These are phyloP conservation scores for Drosophila melanica DNA, from an alignment of 1,140 invertebrate genomes.

Conservation along the genomic window DNA sequence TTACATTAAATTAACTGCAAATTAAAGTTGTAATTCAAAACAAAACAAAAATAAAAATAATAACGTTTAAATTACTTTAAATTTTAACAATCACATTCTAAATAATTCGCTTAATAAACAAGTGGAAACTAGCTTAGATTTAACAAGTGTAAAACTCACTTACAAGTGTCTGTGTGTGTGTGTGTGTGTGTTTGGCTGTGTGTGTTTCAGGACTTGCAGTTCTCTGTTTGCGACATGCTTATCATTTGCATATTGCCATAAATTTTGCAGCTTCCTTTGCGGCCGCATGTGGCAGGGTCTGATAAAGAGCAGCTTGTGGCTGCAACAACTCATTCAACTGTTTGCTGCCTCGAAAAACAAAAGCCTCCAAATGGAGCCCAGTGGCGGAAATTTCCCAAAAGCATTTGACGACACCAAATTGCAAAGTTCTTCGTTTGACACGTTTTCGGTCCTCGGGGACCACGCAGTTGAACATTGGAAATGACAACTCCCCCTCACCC, in stretches of 20 bases:
- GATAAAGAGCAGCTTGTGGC: constrained; percentile 12
- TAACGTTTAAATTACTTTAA: too few species aligned
- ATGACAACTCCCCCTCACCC: neutral
- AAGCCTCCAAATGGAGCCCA: neutral
- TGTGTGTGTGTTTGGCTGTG: neutral
- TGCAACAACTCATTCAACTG: neutral
- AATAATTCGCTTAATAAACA: too few species aligned
- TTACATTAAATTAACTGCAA: too few species aligned
- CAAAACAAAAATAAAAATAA: too few species aligned
- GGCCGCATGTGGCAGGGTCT: neutral
- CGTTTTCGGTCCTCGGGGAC: constrained; percentile 1
- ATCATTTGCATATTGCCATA: constrained; percentile 11
- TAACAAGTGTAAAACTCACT: neutral
- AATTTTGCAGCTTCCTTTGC: neutral
- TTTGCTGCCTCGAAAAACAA: neutral
- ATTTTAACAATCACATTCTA: too few species aligned
- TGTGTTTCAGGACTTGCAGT: neutral
- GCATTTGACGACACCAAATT: constrained; percentile 4
- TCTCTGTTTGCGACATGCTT: neutral
- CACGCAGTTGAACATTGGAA: constrained; percentile 3
- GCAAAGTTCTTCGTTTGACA: constrained; percentile 13
- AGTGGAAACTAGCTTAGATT: neutral
- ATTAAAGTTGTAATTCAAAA: too few species aligned
- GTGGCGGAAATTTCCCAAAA: neutral
- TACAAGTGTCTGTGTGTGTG: neutral